Conservation (phyloP, 2,797 vertebrate species). For the Anomalospiza imberbis region DNA sequence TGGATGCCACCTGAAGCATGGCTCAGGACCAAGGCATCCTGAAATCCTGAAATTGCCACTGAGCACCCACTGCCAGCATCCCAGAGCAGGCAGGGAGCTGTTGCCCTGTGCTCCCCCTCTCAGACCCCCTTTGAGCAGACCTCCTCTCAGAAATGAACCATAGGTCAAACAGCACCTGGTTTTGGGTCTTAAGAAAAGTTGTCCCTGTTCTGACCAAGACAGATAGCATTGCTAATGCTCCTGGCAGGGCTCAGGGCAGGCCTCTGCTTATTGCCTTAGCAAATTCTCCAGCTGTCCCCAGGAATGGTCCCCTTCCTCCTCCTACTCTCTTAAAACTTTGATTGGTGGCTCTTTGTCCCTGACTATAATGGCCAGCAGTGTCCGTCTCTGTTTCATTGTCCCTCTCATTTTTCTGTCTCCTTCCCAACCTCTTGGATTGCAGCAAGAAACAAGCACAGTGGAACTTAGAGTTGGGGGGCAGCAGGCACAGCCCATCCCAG, state of each 20-base stretch:
- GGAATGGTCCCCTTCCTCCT: fast-evolving
- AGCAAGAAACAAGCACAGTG: background rate
- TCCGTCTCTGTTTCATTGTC: background rate
- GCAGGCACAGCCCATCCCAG: background rate
- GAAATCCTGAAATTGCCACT: background rate
- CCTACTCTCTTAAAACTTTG: background rate
- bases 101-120: background rate
- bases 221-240: background rate
- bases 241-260: background rate
- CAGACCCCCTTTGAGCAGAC: background rate
- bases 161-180: background rate
- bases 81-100: background rate
- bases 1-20: background rate
- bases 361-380: background rate
- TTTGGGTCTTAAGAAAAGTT: background rate
- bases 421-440: background rate
- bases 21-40: background rate
- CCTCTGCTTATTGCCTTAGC: background rate
- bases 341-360: background rate
- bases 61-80: background rate
- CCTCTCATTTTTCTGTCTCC: background rate
- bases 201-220: background rate
- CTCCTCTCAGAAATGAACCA: background rate
- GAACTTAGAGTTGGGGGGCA: background rate
- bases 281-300: background rate